Evolutionary conservation across 2,113 vertebrate species (phyloP), one percentile per base, ranked within the genome.

Genomic region (Bos indicus): DNA sequence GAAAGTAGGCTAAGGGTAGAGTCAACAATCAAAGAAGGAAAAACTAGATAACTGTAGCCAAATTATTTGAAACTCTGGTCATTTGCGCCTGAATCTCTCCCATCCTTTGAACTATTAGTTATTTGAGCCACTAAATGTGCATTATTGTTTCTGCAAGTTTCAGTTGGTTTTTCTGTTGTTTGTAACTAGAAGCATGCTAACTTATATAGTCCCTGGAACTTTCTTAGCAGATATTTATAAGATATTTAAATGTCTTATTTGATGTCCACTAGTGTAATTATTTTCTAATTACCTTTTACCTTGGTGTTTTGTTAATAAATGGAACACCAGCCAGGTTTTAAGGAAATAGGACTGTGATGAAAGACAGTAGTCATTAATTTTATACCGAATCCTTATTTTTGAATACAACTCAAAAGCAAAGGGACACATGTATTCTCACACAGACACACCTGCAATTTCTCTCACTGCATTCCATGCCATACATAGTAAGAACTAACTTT

Each of bases 211-310:
- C 8, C n/a, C 23, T 89, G 10, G 97, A 78, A 97, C 77, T 94
- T 96, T 93, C 74, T 94, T 91, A 52, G 86, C 71, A 89, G 71
- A 59, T 90, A 87, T 54, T 96, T 94, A 91, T 60, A 77, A 62
- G 28, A 62, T 62, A 62, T 62, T 15, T 62, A 62, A 62, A 62
- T 1, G 2, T 33, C 94, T 91, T 96, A 94, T 97, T 97, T 97
- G 19, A 57, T 95, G 71, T 93, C 46, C 86, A n/a, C 7, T 36
- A 26, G 13, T 82, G 16, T 85, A 60, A 98, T 96, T 97, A 82
- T 95, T 97, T 96, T 91, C 54, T 83, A 87, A 93, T 89, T 93
- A 95, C n/a, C 14, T 95, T 95, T 90, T 93, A 81, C n/a, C 51
- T 97, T 88, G 86, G 51, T 97, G 59, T 85, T 92, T 5, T 88